Base-by-base conservation (phyloP, 1,140 invertebrate genomes). In the Zaprionus kolodkinae region DNA sequence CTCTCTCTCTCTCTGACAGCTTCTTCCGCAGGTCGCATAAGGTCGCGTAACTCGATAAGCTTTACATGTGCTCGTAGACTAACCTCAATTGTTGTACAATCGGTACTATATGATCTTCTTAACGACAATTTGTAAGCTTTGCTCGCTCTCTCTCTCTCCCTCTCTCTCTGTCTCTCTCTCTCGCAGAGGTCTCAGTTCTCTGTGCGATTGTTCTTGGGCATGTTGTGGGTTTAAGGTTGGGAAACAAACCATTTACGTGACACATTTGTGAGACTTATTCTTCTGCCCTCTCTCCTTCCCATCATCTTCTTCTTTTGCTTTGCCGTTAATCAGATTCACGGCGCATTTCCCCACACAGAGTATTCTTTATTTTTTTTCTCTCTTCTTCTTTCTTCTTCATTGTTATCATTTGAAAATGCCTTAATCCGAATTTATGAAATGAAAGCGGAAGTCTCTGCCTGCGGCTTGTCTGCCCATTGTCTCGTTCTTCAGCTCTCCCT, bases 361-460 rank as follows among this genome's bases (percentile, higher is more conserved):
- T 30, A 6, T 85, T 61, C 70, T 78, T 72, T 80, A 45, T 55
- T 65, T 48, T 57, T n/a, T n/a, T n/a, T n/a, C n/a, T 74, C 52
- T 45, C 66, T 68, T 72, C 6, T 35, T 6, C 6, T 7, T 35
- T 7, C 33, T 35, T 10, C 10, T 87, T 87, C 84, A 87, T 88
- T 87, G 84, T 87, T 87, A 87, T 88, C 85, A 88, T 89, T 84
- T 78, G 85, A 84, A 88, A 88, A 88, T 89, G 84, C 84, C 85
- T 89, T 89, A 88, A 88, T 88, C 85, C 85, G 85, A 89, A 89
- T 88, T 88, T 88, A 88, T 88, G 80, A 88, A 88, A 88, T 74
- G 81, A 88, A 88, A 88, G 84, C 84, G 84, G 84, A 88, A 88
- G 85, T 89, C 85, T 72, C 40, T 15, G 40, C 40, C 40, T 87